Conservation (phyloP, 2,797 vertebrate species). For the Phrynocephalus vlangalii region DNA sequence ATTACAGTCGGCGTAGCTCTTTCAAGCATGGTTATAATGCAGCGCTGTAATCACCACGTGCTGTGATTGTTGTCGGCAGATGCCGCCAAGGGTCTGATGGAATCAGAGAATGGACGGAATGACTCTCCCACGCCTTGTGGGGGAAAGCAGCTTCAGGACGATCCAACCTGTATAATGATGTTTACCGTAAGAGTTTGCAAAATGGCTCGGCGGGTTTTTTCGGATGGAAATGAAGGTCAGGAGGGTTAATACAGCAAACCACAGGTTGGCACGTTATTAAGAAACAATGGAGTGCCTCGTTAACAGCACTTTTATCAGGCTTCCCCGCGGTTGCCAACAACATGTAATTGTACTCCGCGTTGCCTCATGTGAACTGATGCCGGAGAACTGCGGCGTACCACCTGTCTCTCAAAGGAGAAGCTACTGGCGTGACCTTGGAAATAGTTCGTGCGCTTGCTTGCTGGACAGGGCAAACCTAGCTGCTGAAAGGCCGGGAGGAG, state of each 20-base stretch:
- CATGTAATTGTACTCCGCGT: constrained; percentile 19
- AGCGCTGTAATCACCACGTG: neutral
- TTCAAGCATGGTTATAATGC: constrained; percentile 9
- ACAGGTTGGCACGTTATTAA: constrained; percentile 5
- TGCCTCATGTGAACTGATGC: fast-evolving
- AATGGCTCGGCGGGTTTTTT: neutral
- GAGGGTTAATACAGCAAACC: constrained; percentile 48
- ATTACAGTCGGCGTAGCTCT: neutral
- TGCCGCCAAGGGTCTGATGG: constrained; percentile 25
- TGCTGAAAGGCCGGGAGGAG: neutral
- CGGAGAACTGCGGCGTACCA: fast-evolving
- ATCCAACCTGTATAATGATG: constrained; percentile 18
- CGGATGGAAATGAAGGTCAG: neutral
- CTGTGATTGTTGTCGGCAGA: constrained; percentile 26
- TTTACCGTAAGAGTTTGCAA: constrained; percentile 30
- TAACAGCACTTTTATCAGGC: constrained; percentile 13
- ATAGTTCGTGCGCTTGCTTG: neutral
- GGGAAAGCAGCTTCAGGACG: constrained; percentile 22
- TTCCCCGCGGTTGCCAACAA: constrained; percentile 2
- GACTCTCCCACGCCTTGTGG: neutral
- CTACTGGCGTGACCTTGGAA: neutral
- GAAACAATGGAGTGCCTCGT: constrained; percentile 18
- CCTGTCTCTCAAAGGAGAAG: constrained; percentile 14
- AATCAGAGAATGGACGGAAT: constrained; percentile 3
- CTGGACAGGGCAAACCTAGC: fast-evolving